Base-by-base conservation (phyloP, 2,888 invertebrate genomes). In the Notocelia uddmanniana region DNA sequence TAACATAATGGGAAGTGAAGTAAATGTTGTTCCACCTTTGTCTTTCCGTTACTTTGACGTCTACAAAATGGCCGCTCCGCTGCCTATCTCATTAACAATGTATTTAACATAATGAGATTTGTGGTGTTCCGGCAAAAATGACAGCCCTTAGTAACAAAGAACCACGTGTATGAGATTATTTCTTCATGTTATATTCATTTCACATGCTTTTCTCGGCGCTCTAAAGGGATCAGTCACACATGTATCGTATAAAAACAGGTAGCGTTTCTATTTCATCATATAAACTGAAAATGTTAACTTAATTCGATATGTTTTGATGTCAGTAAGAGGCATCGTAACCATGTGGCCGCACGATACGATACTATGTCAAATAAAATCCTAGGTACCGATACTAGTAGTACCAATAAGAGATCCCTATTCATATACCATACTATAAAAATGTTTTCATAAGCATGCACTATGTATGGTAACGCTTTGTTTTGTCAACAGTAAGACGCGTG, bases 401-500 rank as follows among this genome's bases (percentile, higher is more conserved):
- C 41, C 15, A 41, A 41, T 11, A 41, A 15, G 15, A 41, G 5
- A 26, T 26, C 5, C 26, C 26, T 26, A 3, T 3, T 3, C 5
- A 2, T 26, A 26, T 26, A 3, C 5, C 2, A 26, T 31, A 31
- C 37, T 37, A 13, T 1, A 37, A 13, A 13, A 37, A n/a, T 13
- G 37, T 45, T n/a, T 45, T 5, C 2, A 3, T 45, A 45, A 8
- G 6, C n/a, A 45, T 37, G 13, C 10, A 10, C 5, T 41, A 41
- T 41, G 15, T 41, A 41, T 41, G 45, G 2, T 45, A 45, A 45
- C 26, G 19, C 10, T 10, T 6, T 34, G n/a, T 77, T 76, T 73
- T 77, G 76, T 68, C 75, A 92, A 80, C 93, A 68, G 59, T 73
- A 75, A 96, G 99, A 75, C 95, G 99, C 76, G 98, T 99, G 8